A percentile compares a stretch with the other conserved stretches of the same genome.
Conservation (phyloP, 2,888 invertebrate species). For the Cartodere bifasciata region DNA sequence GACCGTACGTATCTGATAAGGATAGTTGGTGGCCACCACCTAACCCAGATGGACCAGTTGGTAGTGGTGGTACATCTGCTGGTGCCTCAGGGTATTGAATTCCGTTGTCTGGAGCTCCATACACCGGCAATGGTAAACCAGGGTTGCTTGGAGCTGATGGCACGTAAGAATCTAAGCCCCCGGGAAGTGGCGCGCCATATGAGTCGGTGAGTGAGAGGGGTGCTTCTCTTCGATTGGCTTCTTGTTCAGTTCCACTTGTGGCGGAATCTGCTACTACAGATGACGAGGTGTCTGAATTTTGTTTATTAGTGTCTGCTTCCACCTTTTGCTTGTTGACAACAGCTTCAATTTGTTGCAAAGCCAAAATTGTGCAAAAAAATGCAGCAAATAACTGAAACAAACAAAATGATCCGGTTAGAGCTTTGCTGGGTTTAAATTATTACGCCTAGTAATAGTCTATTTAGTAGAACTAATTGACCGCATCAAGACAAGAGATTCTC, state of each 20-base stretch:
- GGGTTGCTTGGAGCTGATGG: slow-evolving; percentile 31
- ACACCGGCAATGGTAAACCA: slow-evolving; percentile 44
- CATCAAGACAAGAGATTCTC: no score
- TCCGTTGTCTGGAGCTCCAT: slow-evolving; percentile 43
- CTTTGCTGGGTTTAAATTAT: no score
- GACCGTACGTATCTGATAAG: slow-evolving; percentile 20
- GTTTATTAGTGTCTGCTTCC: slow-evolving; percentile 13
- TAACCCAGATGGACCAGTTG: slow-evolving; percentile 15
- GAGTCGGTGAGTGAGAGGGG: slow-evolving; percentile 30
- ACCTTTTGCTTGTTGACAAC: slow-evolving; percentile 29
- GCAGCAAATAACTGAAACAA: slow-evolving; percentile 27
- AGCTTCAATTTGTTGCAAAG: slow-evolving; percentile 27
- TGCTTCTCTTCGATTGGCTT: slow-evolving; percentile 30
- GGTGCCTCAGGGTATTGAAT: slow-evolving; percentile 37
- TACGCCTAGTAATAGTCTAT: no score
- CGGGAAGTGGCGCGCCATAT: slow-evolving; percentile 43
- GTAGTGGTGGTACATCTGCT: slow-evolving; percentile 35
- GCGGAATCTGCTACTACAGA: slow-evolving; percentile 24
- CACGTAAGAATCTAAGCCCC: slow-evolving; percentile 35
- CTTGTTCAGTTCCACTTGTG: slow-evolving; percentile 26
- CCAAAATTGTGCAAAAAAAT: slow-evolving; percentile 23
- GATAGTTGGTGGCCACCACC: slow-evolving; percentile 8
- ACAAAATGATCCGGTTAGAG: slow-evolving; percentile 9
- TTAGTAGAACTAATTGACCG: no score
- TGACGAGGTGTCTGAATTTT: slow-evolving; percentile 13